Conservation (phyloP, 2,113 vertebrate species). For the Climacteris rufus region DNA sequence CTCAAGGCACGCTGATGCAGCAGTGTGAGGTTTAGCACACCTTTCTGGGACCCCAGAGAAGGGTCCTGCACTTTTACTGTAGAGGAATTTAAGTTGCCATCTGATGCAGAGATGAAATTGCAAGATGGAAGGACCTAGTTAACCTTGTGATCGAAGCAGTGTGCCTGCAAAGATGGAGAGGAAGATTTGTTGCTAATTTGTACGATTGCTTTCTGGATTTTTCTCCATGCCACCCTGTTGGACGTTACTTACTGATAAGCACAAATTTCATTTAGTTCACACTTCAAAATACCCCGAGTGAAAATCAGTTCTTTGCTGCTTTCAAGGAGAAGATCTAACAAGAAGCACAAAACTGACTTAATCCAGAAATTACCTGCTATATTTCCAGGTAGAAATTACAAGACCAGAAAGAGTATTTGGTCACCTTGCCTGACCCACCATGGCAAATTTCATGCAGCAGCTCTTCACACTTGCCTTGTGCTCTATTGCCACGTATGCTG, state of each 20-base stretch:
- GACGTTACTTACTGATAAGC: neutral
- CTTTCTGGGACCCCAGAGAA: neutral
- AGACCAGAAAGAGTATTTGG: neutral
- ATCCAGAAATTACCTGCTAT: neutral
- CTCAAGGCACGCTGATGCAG: rapidly evolving
- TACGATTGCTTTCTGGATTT: neutral
- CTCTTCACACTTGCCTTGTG: neutral
- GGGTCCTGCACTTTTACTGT: neutral
- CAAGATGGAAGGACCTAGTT: neutral
- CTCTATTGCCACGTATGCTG: neutral
- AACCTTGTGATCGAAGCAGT: neutral
- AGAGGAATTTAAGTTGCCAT: neutral
- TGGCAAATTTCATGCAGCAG: neutral
- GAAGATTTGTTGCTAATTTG: neutral
- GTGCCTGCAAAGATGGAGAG: neutral
- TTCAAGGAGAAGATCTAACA: neutral
- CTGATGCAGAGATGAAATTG: neutral
- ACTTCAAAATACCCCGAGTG: neutral
- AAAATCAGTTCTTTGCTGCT: neutral
- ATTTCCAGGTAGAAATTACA: neutral
- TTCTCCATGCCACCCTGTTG: neutral
- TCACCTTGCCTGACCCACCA: neutral
- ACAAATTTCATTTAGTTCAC: neutral
- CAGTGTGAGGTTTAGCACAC: neutral
- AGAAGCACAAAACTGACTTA: neutral